Evolutionary conservation across 2,888 invertebrate species (phyloP), one percentile per base, ranked within the genome.

Genomic region (Sialis fuliginosa): DNA sequence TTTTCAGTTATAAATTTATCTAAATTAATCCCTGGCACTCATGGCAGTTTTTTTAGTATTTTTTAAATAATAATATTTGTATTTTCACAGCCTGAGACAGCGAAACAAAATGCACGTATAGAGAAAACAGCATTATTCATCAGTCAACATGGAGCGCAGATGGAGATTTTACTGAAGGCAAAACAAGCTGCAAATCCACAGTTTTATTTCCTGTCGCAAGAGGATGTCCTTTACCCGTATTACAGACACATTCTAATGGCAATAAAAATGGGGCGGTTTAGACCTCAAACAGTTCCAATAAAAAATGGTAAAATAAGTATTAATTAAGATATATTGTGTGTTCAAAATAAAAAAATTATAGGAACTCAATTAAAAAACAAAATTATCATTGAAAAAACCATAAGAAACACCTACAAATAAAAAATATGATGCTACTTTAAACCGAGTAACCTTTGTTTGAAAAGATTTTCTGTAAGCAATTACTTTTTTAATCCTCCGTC

Each of bases 131-230:
- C 90, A 1, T 70, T 80, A 54, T 91, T 91, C 65, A 87, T 91
- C 55, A 81, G 81, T 54, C 74, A 78, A 44, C 93, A 96, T 61
- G 97, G 97, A 0, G 76, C 82, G 6, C 98, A 98, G 68, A 96
- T 98, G 96, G 98, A 98, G 69, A 95, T 98, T 54, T 74, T 98
- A 8, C 82, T 98, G 54, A 97, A 97, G 66, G 90, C 96, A 4
- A 98, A 97, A 66, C 98, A 98, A 65, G 75, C 86, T 0, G 81
- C 84, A 60, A 97, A 96, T 68, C 74, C 82, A 0, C 89, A 93
- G 67, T 98, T 98, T 67, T 76, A 83, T 53, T 98, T 98, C 67
- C 71, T 98, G 49, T 85, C 88, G 49, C 87, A 86, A 60, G 89
- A 87, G 52, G 79, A 89, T 49, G 65, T 69, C 0, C 69, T 97